Evolutionary conservation across 2,113 vertebrate genomes (phyloP), one percentile per base, ranked within the genome.

Genomic region (Anarhynchus alexandrinus): DNA sequence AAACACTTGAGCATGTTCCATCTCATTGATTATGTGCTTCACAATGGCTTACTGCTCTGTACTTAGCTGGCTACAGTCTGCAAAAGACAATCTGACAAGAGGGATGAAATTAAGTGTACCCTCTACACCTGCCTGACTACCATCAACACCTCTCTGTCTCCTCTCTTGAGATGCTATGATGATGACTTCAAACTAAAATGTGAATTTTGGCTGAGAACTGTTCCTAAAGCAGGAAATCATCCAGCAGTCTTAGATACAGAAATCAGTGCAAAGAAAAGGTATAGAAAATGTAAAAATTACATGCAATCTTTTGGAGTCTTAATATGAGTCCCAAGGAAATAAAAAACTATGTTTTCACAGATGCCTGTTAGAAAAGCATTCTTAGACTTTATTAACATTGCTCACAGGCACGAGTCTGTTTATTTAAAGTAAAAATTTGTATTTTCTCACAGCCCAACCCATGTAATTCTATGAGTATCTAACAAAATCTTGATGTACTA

Each of bases 161-260:
- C 7, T n/a, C 36, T 72, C 34, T 40, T 55, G 32, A 45, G 12
- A 4, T 8, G 3, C 19, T 47, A 5, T 32, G 11, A 10, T 22
- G 30, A n/a, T 4, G 4, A n/a, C 12, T 47, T 57, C 36, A n/a
- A 38, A 49, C 2, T 9, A 5, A 1, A 5, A 64, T 6, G 10
- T 21, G 10, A 27, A 54, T 29, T 70, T 70, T 57, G 70, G 6
- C 30, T 65, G 34, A 80, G 15, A 72, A 12, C 2, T 47, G 15
- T 26, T 77, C 21, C 4, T 14, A 40, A 26, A 66, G 3, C 5
- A 70, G 4, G 16, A 19, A 26, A 36, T 17, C 10, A 43, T n/a
- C 10, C 5, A 45, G 6, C 6, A 65, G 11, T 8, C 8, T 64
- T n/a, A 32, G 9, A 32, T 10, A 13, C 13, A 72, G 52, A 77